Evolutionary conservation across 2,888 invertebrate genomes (phyloP), one percentile per base, ranked within the genome.

Genomic region (Epistrophella euchroma): DNA sequence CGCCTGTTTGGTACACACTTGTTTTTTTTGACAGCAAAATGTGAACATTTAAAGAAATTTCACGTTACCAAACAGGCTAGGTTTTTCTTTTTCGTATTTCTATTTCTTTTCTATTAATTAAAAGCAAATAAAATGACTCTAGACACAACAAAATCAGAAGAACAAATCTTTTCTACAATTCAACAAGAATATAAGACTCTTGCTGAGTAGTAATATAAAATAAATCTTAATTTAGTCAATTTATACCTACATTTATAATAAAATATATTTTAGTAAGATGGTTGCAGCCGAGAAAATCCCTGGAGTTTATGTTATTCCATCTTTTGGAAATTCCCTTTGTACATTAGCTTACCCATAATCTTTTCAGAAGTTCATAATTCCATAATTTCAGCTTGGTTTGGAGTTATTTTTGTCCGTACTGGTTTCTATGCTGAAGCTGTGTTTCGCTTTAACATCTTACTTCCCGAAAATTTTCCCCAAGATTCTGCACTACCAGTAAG

Each of bases 271-370:
- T 91, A 97, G 97, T 92, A 96, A 97, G 92, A 96, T 97, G 94
- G 93, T 97, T 88, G 95, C 96, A 91, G 96, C 96, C 70, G 97
- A 98, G 93, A 96, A 96, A 91, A 93, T 98, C 88, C 96, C 96
- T 90, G 98, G 98, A 66, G 94, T 98, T 80, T 98, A 98, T 93
- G 97, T 98, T 19, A 97, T 98, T 92, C 98, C 98, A 77, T 97
- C 98, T 60, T 96, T 96, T 90, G 95, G 96, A 90, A 96, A 95
- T 91, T 96, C 97, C 70, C 94, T 97, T 90, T 91, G 68, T 52
- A 68, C 1, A 6, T 32, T 9, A 35, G 2, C 1, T 3, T 22
- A 25, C 2, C 0, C 25, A 25, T 28, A 25, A 0, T 9, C 4
- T 52, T 4, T 52, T 52, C 4, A 9, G 15, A n/a, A 52, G 5